Percentiles rank a stretch among this genome's conserved stretches.
These are phyloP conservation scores for Sinocyclocheilus anshuiensis DNA, from an alignment of 2,113 vertebrate species.

Conservation along the genomic window DNA sequence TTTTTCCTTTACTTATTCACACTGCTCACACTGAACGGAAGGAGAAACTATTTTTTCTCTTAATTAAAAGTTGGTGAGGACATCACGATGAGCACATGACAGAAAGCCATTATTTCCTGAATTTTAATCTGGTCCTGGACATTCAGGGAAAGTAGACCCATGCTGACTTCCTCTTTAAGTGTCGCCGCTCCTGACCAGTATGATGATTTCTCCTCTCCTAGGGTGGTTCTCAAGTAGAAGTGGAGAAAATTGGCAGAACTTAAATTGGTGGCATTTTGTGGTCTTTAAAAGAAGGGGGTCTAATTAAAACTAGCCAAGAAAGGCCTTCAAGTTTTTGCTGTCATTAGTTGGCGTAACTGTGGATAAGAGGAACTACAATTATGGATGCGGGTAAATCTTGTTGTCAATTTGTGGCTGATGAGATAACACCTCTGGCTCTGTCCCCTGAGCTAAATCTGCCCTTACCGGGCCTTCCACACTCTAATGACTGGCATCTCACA, in stretches of 20 bases:
- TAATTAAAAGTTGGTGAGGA: constrained; percentile 94
- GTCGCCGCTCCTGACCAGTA: constrained; percentile 87
- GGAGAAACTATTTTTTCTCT: constrained; percentile 70
- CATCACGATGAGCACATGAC: constrained; percentile 83
- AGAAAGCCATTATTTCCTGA: constrained; percentile 92
- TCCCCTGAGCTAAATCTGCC: constrained; percentile 72
- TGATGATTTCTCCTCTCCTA: constrained; percentile 82
- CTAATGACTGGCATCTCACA: constrained; percentile 38
- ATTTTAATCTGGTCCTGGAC: constrained; percentile 90
- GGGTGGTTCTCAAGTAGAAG: constrained; percentile 90
- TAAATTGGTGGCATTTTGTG: constrained; percentile 98
- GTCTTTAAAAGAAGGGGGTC: constrained; percentile 86
- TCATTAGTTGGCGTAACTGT: constrained; percentile 91
- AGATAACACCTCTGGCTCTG: constrained; percentile 83
- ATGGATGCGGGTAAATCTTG: constrained; percentile 93
- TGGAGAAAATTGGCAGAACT: constrained; percentile 93
- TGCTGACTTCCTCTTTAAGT: constrained; percentile 92
- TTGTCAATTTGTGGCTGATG: constrained; percentile 97
- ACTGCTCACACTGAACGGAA: constrained; percentile 36
- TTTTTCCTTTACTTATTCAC: constrained; percentile 41
- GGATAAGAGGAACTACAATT: constrained; percentile 96
- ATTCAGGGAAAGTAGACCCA: constrained; percentile 85
- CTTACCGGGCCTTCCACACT: constrained; percentile 23
- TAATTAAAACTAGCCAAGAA: constrained; percentile 92
- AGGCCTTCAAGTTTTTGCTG: constrained; percentile 85